A percentile compares a stretch with the other conserved stretches of the same genome.
Evolutionary conservation across 2,888 invertebrate species (phyloP).

Genomic region (Rhagonycha lutea): DNA sequence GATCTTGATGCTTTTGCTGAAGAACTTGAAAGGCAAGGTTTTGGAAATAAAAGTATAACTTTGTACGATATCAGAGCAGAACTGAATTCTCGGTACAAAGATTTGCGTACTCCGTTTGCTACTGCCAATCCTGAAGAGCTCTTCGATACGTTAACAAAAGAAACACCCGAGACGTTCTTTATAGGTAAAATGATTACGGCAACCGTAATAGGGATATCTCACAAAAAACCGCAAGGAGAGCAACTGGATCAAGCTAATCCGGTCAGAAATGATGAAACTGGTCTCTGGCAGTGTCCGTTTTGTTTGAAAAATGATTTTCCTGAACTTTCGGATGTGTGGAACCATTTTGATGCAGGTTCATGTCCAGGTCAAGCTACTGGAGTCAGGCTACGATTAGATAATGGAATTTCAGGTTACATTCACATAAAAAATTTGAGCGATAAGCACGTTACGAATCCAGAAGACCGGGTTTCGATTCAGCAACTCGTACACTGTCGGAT

Average conservation of each 20-base stretch:
- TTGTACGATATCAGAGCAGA: slow-evolving; percentile 96
- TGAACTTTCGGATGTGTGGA: slow-evolving; percentile 96
- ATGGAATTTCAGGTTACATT: slow-evolving; percentile 86
- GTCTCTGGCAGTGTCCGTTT: slow-evolving; percentile 97
- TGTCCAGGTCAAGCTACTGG: slow-evolving; percentile 97
- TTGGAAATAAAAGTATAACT: slow-evolving; percentile 86
- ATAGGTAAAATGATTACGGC: slow-evolving; percentile 85
- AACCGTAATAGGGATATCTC: slow-evolving; percentile 78
- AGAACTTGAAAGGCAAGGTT: slow-evolving; percentile 86
- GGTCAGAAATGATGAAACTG: slow-evolving; percentile 90
- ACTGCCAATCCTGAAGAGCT: slow-evolving; percentile 84
- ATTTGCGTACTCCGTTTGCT: slow-evolving; percentile 77
- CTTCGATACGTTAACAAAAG: slow-evolving; percentile 95
- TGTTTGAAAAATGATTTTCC: slow-evolving; percentile 95
- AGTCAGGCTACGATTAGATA: slow-evolving; percentile 86
- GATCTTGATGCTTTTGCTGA: slow-evolving; percentile 98
- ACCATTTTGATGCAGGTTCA: slow-evolving; percentile 93
- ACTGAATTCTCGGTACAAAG: slow-evolving; percentile 91
- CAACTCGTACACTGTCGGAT: slow-evolving; percentile 87
- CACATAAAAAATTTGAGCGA: slow-evolving; percentile 93
- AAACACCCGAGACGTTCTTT: slow-evolving; percentile 91
- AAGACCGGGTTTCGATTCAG: slow-evolving; percentile 84
- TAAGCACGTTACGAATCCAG: slow-evolving; percentile 89
- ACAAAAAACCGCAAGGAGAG: slow-evolving; percentile 88
- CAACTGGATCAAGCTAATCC: slow-evolving; percentile 96